Base-by-base conservation (phyloP, 2,113 vertebrate species). In the Petromus typicus region DNA sequence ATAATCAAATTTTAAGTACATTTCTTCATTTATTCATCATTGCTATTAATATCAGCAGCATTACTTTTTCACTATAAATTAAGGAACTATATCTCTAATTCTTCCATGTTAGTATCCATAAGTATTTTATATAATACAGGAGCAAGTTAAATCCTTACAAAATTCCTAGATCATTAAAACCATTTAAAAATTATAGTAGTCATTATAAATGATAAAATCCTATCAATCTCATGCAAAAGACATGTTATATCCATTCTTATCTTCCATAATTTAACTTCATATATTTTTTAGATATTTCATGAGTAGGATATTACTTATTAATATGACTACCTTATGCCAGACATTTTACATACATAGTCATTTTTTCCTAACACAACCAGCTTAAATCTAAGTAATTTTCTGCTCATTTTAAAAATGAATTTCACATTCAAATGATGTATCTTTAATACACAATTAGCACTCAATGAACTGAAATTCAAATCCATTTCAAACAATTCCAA, bases 121-220 rank as follows among this genome's bases (percentile, higher is more conserved):
- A 92, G 34, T 34, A 73, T 84, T 91, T 67, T 91, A 1, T 87
- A 83, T 59, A 83, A 76, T 83, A 22, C 5, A 81, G 51, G 64
- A 97, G 83, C 4, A 32, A 64, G 51, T 95, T 91, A 92, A 94
- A 93, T n/a, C n/a, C n/a, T 91, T 82, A 93, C 80, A 85, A 86
- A 96, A 66, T 83, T 17, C 86, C 76, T 57, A 90, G 66, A 78
- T 79, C 73, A 84, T 43, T 83, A 67, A 82, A 89, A 67, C 34
- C 91, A 81, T n/a, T 79, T 78, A 84, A 43, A 94, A 82, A n/a
- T 85, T 57, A 30, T 30, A 89, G 79, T 76, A 86, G 88, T 73
- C 71, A 86, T 83, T 94, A n/a, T 40, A 67, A 90, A 90, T 64
- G 69, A 61, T 88, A 59, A 91, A 54, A 79, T 89, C 45, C 61